Evolutionary conservation across 2,888 invertebrate species (phyloP).

Genomic region (Zeuzera pyrina): DNA sequence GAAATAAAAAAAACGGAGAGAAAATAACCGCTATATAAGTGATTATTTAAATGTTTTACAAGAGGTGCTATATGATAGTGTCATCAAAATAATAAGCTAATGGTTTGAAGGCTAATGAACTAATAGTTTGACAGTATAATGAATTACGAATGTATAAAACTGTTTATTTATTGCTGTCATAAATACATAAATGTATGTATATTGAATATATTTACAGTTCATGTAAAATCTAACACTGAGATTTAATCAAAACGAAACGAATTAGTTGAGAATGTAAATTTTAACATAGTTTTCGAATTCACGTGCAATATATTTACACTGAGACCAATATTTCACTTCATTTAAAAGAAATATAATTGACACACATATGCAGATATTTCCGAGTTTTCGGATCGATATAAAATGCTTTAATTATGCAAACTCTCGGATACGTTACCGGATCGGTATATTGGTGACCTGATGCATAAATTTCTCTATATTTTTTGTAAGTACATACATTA

Average conservation of each 20-base stretch:
- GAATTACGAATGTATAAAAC: slow-evolving; percentile 1
- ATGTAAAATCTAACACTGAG: not conserved
- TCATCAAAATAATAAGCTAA: too few species aligned
- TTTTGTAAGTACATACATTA: too few species aligned
- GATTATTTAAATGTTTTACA: too few species aligned
- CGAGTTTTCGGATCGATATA: slow-evolving; percentile 8
- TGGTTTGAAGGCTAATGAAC: too few species aligned
- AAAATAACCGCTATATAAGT: too few species aligned
- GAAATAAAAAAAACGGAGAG: too few species aligned
- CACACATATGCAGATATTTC: slow-evolving; percentile 7
- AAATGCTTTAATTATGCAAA: too few species aligned
- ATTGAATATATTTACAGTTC: not conserved
- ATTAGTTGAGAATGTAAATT: slow-evolving; percentile 10
- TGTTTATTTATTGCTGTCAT: not conserved
- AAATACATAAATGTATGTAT: slow-evolving; percentile 1
- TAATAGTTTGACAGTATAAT: too few species aligned
- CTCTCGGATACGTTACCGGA: too few species aligned
- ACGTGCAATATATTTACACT: slow-evolving; percentile 7
- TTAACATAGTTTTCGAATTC: slow-evolving; percentile 8
- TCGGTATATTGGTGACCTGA: not conserved
- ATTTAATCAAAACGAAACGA: slow-evolving; percentile 8
- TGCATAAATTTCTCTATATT: not conserved
- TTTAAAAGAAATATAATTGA: slow-evolving; percentile 9
- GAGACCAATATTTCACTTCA: slow-evolving; percentile 11
- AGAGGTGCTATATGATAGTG: too few species aligned